phyloP scores from a whole-genome alignment of 2,888 invertebrate genomes.

The Ariolimax columbianus region DNA sequence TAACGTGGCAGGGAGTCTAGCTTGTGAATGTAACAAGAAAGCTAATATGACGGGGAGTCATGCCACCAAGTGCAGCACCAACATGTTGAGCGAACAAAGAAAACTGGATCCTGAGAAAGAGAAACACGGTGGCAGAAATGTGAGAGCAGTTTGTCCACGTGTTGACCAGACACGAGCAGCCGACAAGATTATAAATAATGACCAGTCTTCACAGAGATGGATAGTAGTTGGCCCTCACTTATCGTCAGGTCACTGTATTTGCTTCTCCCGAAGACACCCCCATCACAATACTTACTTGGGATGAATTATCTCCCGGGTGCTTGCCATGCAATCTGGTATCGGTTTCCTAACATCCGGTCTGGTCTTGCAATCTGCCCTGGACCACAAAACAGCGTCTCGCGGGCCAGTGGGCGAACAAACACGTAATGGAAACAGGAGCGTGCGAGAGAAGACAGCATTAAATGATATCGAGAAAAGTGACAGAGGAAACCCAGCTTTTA shows the following conservation, averaged over 20 bases:
- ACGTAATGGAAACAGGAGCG: background rate
- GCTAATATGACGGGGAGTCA: too few relatives aligned
- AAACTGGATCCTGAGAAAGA: too few relatives aligned
- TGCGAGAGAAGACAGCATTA: background rate
- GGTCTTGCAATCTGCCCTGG: background rate
- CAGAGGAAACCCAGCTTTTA: too few relatives aligned
- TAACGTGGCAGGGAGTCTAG: too few relatives aligned
- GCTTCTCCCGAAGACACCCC: background rate
- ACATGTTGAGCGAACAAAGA: too few relatives aligned
- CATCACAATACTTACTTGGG: background rate
- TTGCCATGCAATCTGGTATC: background rate
- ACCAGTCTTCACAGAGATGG: background rate
- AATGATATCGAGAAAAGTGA: too few relatives aligned
- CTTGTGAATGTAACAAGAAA: too few relatives aligned
- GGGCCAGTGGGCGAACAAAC: background rate
- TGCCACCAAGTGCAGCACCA: too few relatives aligned
- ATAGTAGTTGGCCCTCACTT: background rate
- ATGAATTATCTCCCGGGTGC: background rate
- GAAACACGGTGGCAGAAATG: too few relatives aligned
- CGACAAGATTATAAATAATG: background rate
- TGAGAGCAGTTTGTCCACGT: too few relatives aligned
- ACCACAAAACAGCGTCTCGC: background rate
- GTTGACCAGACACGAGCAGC: background rate
- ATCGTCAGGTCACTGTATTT: background rate
- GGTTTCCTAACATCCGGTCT: background rate